Conservation (phyloP, 2,797 vertebrate genomes). For the Urophycis tenuis region DNA sequence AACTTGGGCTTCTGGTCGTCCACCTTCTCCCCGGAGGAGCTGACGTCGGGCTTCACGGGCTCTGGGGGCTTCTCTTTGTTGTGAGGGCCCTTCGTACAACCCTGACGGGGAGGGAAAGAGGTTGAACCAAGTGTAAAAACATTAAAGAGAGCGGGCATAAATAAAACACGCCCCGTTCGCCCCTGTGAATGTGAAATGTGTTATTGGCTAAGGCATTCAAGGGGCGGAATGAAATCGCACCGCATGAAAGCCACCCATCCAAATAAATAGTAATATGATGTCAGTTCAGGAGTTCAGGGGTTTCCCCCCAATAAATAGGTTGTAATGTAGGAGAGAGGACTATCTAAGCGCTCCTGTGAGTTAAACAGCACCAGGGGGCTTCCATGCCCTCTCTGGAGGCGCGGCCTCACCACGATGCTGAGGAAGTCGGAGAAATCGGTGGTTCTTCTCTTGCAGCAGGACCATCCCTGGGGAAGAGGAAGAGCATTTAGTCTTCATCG, state of each 20-base stretch:
- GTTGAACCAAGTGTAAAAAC: background rate
- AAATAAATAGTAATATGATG: background rate
- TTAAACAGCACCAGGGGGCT: background rate
- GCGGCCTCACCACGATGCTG: slow-evolving; percentile 85
- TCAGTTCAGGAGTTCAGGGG: background rate
- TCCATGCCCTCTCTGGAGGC: background rate
- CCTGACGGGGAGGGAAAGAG: slow-evolving; percentile 64
- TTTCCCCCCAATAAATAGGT: background rate
- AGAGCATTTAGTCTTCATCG: background rate
- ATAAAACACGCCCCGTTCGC: background rate
- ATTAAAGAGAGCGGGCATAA: background rate
- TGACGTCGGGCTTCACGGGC: slow-evolving; percentile 91
- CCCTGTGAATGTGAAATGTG: background rate
- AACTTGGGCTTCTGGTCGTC: slow-evolving; percentile 68
- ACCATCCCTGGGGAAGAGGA: slow-evolving; percentile 81
- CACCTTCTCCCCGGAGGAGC: slow-evolving; percentile 74
- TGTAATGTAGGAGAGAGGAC: background rate
- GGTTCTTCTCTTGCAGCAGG: slow-evolving; percentile 95
- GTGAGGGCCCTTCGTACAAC: slow-evolving; percentile 92
- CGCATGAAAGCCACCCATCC: background rate
- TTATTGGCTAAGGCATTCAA: background rate
- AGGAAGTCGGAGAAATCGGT: slow-evolving; percentile 99
- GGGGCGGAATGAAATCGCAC: background rate
- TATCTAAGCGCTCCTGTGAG: background rate
- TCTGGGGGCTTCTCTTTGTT: slow-evolving; percentile 93